A percentile compares a stretch with the other conserved stretches of the same genome.
Evolutionary conservation across 2,113 vertebrate genomes (phyloP).

Genomic region (Entelurus aequoreus): DNA sequence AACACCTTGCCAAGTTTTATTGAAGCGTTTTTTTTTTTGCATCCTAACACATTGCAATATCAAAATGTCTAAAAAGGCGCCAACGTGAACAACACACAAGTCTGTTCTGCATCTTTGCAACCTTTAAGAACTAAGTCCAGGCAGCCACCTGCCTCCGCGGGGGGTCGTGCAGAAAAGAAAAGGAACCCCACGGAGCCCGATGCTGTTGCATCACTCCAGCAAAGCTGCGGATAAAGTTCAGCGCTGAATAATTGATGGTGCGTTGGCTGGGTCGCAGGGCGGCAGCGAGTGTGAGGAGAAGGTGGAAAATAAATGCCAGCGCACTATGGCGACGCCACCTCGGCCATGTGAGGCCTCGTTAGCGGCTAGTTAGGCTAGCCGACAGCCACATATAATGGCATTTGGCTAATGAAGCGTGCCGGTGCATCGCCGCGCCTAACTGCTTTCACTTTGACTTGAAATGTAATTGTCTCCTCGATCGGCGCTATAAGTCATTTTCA

Average conservation of each 20-base stretch:
- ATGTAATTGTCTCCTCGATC: conserved; percentile 40
- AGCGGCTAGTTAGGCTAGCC: conserved; percentile 38
- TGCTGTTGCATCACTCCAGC: conserved; percentile 24
- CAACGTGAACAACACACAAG: conserved; percentile 25
- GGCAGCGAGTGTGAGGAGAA: conserved; percentile 43
- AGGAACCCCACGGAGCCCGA: background rate
- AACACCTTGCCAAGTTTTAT: too few relatives aligned
- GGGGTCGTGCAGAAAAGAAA: conserved; percentile 10
- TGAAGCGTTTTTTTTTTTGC: too few relatives aligned
- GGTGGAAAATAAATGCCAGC: conserved; percentile 55
- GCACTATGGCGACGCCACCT: conserved; percentile 39
- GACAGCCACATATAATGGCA: conserved; percentile 51
- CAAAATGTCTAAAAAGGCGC: too few relatives aligned
- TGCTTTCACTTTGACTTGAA: conserved; percentile 49
- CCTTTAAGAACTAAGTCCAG: conserved; percentile 3
- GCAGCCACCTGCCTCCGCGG: conserved; percentile 24
- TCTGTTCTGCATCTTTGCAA: conserved; percentile 11
- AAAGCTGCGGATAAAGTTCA: conserved; percentile 67
- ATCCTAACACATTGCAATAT: too few relatives aligned
- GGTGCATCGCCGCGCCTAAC: conserved; percentile 36
- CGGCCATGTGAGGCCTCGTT: conserved; percentile 56
- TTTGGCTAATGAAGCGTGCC: conserved; percentile 53
- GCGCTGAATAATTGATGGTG: conserved; percentile 70
- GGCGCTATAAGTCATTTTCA: conserved; percentile 34
- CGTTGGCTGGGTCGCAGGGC: conserved; percentile 49